Evolutionary conservation across 2,888 invertebrate genomes (phyloP).

Genomic region (Limnephilus marmoratus): DNA sequence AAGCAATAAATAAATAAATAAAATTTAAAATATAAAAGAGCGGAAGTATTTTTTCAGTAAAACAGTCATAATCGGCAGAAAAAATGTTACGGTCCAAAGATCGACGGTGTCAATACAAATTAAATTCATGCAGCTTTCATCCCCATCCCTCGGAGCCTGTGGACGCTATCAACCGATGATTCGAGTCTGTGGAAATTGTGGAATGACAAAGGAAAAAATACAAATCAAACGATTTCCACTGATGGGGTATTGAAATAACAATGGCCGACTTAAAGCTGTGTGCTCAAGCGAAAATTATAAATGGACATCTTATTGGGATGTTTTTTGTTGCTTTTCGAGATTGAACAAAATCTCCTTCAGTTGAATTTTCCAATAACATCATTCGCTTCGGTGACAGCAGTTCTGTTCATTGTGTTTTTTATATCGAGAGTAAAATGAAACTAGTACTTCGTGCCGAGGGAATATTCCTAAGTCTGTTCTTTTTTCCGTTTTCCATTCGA

Average conservation of each 20-base stretch:
- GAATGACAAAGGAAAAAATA: constrained; percentile 50
- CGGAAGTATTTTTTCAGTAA: too few species aligned
- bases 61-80: too few species aligned
- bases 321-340: constrained; percentile 44
- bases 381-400: constrained; percentile 22
- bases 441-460: not conserved
- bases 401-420: constrained; percentile 33
- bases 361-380: constrained; percentile 40
- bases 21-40: too few species aligned
- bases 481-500: not conserved
- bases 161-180: not conserved
- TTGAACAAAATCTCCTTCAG: constrained; percentile 38
- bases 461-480: not conserved
- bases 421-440: constrained; percentile 30
- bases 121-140: not conserved
- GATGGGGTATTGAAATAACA: constrained; percentile 58
- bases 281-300: constrained; percentile 57
- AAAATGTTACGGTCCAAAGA: not conserved
- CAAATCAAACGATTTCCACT: constrained; percentile 56
- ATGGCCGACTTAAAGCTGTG: constrained; percentile 49
- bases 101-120: not conserved
- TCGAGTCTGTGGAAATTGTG: not conserved
- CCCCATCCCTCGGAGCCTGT: not conserved
- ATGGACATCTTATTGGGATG: constrained; percentile 56
- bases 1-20: too few species aligned